Conservation (phyloP, 2,888 invertebrate genomes). For the Muscina levida region DNA sequence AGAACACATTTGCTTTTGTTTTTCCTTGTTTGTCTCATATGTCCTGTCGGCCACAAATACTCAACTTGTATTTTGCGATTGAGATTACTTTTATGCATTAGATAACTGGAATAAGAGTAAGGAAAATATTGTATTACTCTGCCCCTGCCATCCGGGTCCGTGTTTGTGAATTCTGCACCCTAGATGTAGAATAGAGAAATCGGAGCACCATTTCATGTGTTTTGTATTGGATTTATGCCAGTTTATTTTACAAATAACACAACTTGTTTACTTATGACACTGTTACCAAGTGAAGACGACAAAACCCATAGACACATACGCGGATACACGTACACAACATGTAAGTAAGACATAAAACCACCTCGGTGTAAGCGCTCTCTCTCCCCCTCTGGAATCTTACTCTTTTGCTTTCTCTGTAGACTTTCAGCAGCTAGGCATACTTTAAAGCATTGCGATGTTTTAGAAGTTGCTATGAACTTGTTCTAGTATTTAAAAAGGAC, state of each 20-base stretch:
- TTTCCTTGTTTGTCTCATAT: too few relatives aligned
- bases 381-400: background rate
- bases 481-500: conserved; percentile 27
- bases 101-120: background rate
- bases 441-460: background rate
- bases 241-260: conserved; percentile 50
- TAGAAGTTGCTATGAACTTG: background rate
- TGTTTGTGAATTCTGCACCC: too few relatives aligned
- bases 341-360: too few relatives aligned
- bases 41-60: background rate
- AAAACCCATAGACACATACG: too few relatives aligned
- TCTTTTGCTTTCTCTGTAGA: background rate
- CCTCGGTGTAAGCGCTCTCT: too few relatives aligned
- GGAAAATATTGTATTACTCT: conserved; percentile 1
- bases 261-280: conserved; percentile 54
- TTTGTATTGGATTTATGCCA: conserved; percentile 58
- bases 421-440: background rate
- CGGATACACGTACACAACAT: too few relatives aligned
- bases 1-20: too few relatives aligned
- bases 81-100: conserved; percentile 18
- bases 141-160: too few relatives aligned
- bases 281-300: conserved; percentile 53
- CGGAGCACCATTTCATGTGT: conserved; percentile 22
- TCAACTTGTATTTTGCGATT: background rate
- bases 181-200: background rate